Conservation (phyloP, 1,140 invertebrate species). For the Epicauta chinensis region DNA sequence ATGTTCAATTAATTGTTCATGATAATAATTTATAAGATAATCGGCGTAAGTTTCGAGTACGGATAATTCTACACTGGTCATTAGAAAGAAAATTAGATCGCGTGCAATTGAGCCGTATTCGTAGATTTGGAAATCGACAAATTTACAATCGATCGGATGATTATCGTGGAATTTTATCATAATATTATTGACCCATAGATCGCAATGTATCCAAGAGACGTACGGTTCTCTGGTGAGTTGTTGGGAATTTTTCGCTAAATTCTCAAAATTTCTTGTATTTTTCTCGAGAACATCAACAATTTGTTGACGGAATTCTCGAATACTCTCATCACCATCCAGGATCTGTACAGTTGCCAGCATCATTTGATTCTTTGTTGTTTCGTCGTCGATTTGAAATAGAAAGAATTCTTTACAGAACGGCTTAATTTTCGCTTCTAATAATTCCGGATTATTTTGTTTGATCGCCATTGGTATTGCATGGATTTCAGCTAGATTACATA, state of each 20-base stretch:
- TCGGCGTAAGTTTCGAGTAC: slow-evolving; percentile 41
- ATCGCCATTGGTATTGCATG: slow-evolving; percentile 42
- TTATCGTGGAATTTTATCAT: slow-evolving; percentile 44
- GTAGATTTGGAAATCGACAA: slow-evolving; percentile 56
- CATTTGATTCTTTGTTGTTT: no score
- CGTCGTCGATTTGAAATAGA: no score
- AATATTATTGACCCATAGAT: slow-evolving; percentile 58
- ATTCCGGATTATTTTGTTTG: slow-evolving; percentile 39
- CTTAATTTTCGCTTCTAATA: slow-evolving; percentile 40
- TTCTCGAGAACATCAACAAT: no score
- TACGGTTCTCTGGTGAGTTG: slow-evolving; percentile 38
- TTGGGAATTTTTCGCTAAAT: slow-evolving; percentile 13
- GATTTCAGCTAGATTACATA: slow-evolving; percentile 39
- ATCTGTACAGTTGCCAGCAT: no score
- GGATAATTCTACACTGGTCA: slow-evolving; percentile 43
- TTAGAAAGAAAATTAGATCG: slow-evolving; percentile 52
- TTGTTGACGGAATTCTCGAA: no score
- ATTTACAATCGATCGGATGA: slow-evolving; percentile 44
- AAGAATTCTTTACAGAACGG: no score
- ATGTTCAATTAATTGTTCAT: slow-evolving; percentile 42
- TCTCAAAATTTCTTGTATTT: slow-evolving; percentile 1
- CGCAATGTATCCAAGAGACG: slow-evolving; percentile 48
- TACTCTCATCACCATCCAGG: no score
- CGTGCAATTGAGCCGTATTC: slow-evolving; percentile 45
- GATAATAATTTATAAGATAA: slow-evolving; percentile 46